Conservation (phyloP, 2,797 vertebrate species). For the Vipera ursinii region DNA sequence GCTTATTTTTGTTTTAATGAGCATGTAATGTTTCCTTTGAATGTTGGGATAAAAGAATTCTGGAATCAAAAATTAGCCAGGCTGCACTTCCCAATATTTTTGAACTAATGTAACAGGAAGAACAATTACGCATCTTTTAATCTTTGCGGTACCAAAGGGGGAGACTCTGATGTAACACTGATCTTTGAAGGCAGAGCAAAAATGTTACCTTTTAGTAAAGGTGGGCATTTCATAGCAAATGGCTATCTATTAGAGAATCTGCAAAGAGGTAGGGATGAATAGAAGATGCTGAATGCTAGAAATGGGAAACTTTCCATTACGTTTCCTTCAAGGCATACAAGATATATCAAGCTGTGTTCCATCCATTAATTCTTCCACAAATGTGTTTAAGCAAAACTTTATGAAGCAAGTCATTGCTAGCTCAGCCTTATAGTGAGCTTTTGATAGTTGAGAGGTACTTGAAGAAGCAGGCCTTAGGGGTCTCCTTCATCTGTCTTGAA, state of each 20-base stretch:
- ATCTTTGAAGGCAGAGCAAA: conserved; percentile 1
- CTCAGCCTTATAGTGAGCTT: neutral
- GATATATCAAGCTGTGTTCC: neutral
- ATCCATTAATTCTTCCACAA: neutral
- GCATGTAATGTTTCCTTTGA: conserved; percentile 48
- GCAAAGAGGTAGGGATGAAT: neutral
- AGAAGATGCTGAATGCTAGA: neutral
- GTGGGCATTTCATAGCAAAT: neutral
- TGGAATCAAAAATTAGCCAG: conserved; percentile 60
- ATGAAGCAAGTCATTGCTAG: neutral
- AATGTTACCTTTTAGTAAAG: neutral
- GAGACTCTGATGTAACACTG: neutral
- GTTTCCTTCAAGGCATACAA: neutral
- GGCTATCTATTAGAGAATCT: neutral
- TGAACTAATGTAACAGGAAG: conserved; percentile 52
- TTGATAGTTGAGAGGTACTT: neutral
- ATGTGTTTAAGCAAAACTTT: conserved; percentile 1
- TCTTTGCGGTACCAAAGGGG: conserved; percentile 27
- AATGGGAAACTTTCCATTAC: neutral
- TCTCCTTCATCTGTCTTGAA: neutral
- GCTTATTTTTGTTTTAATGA: conserved; percentile 57
- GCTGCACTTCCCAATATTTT: conserved; percentile 58
- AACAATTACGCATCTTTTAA: conserved; percentile 53
- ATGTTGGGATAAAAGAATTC: conserved; percentile 52
- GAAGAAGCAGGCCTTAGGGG: neutral